Base-by-base conservation (phyloP, 1,140 invertebrate species). In the Calliopsis andreniformis region DNA sequence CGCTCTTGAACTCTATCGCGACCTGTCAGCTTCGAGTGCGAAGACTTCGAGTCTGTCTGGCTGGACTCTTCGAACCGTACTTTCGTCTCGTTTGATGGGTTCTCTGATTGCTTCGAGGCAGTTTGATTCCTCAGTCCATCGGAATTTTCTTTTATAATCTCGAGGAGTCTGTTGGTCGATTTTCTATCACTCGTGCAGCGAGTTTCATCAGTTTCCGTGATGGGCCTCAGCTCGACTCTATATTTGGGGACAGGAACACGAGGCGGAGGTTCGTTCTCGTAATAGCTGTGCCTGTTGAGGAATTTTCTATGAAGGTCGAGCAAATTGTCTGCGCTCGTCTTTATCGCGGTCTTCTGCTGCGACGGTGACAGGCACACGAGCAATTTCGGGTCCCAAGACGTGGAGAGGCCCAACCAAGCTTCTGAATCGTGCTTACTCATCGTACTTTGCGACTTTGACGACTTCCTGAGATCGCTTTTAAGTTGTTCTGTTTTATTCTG, bases 321-420 rank as follows among this genome's bases (percentile, higher is more conserved):
- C 47, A 96, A 88, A 70, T 94, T 93, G 80, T 94, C 94, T 0
- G 92, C 93, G 42, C 88, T 92, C 0, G 92, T 85, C 16, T 92
- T 87, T 6, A 89, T 89, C 59, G 92, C 91, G 23, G 90, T 92
- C 58, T 93, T 91, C 82, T 94, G 94, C 84, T 96, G 95, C 0
- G 94, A 94, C 0, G 96, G 96, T 0, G 95, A 96, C 12, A 96
- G 89, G 86, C 95, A 96, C 0, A 96, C 91, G 39, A 96, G 89
- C 2, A 95, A 42, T 64, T 92, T 91, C 0, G 94, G 93, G 85
- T 96, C 94, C 32, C 90, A 88, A 49, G 92, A 88, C 0, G 93
- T 93, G n/a, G 93, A 93, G 7, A 95, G 79, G 2, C 93, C 94
- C 49, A 94, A 87, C 94, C 94, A 94, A 43, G 92, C 87, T 3